Conservation (phyloP, 2,888 invertebrate genomes). For the Brenthis daphne region DNA sequence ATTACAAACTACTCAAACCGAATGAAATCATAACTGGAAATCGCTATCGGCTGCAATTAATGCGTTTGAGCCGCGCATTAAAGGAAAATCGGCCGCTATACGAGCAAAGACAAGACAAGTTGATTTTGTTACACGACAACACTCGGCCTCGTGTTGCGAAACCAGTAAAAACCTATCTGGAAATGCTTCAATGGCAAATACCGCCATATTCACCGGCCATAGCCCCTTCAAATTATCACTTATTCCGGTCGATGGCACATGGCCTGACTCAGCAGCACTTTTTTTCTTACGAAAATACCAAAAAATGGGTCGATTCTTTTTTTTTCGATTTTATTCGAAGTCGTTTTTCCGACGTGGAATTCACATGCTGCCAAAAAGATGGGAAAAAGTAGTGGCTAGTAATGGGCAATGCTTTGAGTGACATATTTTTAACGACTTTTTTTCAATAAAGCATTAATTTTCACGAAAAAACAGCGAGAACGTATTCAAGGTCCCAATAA, state of each 20-base stretch:
- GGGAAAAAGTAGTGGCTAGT: conserved; percentile 24
- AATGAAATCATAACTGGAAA: background rate
- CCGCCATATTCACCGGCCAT: background rate
- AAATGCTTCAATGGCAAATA: conserved; percentile 9
- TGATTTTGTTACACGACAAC: conserved; percentile 17
- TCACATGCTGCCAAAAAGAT: background rate
- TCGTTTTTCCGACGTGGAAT: background rate
- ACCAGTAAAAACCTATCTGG: conserved; percentile 1
- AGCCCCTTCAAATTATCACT: background rate
- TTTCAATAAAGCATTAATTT: background rate
- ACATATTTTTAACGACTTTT: background rate
- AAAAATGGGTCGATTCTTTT: conserved; percentile 9
- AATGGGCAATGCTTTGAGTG: conserved; percentile 25
- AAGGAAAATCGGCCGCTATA: conserved; percentile 12
- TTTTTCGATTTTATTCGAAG: background rate
- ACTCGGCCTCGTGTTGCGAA: conserved; percentile 6
- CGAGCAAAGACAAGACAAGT: conserved; percentile 4
- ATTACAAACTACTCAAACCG: background rate
- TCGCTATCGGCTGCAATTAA: background rate
- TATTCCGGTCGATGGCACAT: conserved; percentile 3
- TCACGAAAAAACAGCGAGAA: background rate
- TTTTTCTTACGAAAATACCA: background rate
- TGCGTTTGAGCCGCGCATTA: conserved; percentile 7
- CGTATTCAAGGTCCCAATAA: background rate
- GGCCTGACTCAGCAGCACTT: background rate